phyloP scores from a whole-genome alignment of 2,113 vertebrate genomes.

The Takifugu flavidus region DNA sequence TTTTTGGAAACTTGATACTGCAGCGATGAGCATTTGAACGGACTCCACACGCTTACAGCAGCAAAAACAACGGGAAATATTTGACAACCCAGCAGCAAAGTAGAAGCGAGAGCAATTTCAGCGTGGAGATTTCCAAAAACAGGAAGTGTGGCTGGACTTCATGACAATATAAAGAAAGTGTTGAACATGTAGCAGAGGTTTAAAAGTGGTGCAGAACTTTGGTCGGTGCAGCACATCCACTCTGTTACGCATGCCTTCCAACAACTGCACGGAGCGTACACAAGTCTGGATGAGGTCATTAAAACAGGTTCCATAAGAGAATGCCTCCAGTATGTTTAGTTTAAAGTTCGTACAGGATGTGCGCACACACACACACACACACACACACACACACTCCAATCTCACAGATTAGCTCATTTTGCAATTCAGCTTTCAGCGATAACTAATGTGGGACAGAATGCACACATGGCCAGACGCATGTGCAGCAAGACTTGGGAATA shows the following conservation, averaged over 20 bases:
- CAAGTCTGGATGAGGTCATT: constrained; percentile 23
- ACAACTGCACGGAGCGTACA: neutral
- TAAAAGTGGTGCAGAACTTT: neutral
- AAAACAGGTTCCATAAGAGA: constrained; percentile 1
- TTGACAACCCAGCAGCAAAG: neutral
- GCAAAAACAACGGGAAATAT: neutral
- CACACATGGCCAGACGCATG: too few species aligned
- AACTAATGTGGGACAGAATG: too few species aligned
- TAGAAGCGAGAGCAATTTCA: neutral
- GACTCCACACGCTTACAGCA: constrained; percentile 7
- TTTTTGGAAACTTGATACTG: constrained; percentile 28
- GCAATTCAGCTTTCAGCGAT: neutral
- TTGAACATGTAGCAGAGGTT: constrained; percentile 14
- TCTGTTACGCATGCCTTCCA: neutral
- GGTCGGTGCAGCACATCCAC: neutral
- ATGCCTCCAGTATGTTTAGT: constrained; percentile 12
- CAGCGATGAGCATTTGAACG: constrained; percentile 22
- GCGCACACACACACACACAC: neutral
- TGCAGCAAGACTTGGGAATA: too few species aligned
- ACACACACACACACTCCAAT: constrained; percentile 2
- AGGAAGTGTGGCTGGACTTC: constrained; percentile 19
- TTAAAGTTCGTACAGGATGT: constrained; percentile 50
- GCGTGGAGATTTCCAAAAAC: neutral
- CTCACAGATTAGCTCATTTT: constrained; percentile 2
- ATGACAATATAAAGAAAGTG: too few species aligned